A percentile compares a stretch with the other conserved stretches of the same genome.
phyloP scores from a whole-genome alignment of 2,113 vertebrate species.

The Xyliphius kryptos region DNA sequence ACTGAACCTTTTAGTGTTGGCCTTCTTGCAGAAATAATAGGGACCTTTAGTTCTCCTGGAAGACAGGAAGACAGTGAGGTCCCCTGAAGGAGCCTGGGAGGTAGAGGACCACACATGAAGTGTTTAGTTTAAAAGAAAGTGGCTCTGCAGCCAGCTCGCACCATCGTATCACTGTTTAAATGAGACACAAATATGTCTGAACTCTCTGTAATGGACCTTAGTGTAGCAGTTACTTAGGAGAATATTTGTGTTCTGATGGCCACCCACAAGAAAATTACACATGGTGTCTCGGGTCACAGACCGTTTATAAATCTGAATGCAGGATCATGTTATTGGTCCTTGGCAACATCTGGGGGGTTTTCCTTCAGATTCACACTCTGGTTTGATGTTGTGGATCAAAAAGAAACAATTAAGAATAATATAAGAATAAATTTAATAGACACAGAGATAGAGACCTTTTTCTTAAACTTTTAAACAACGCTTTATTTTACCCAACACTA shows the following conservation, averaged over 20 bases:
- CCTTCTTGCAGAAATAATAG: constrained; percentile 61
- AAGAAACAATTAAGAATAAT: too few relatives aligned
- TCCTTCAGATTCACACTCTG: too few relatives aligned
- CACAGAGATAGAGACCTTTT: too few relatives aligned
- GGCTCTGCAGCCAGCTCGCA: constrained; percentile 41
- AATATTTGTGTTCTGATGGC: constrained; percentile 60
- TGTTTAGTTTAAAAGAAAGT: constrained; percentile 47
- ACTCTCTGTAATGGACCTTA: constrained; percentile 56
- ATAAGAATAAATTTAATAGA: too few relatives aligned
- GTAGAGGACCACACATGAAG: constrained; percentile 67
- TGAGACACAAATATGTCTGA: constrained; percentile 52
- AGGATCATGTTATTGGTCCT: too few relatives aligned
- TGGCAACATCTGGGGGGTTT: too few relatives aligned
- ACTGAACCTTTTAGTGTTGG: constrained; percentile 55
- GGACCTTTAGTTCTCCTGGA: constrained; percentile 45
- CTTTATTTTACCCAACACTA: too few relatives aligned
- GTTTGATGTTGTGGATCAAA: too few relatives aligned
- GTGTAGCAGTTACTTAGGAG: constrained; percentile 48
- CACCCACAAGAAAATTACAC: constrained; percentile 54
- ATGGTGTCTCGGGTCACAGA: too few relatives aligned
- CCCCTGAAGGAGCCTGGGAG: constrained; percentile 62
- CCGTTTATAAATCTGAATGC: too few relatives aligned
- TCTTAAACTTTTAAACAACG: too few relatives aligned
- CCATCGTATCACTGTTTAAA: constrained; percentile 42
- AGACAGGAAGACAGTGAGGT: constrained; percentile 56